phyloP scores from a whole-genome alignment of 1,140 invertebrate genomes.

The Drosophila littoralis region DNA sequence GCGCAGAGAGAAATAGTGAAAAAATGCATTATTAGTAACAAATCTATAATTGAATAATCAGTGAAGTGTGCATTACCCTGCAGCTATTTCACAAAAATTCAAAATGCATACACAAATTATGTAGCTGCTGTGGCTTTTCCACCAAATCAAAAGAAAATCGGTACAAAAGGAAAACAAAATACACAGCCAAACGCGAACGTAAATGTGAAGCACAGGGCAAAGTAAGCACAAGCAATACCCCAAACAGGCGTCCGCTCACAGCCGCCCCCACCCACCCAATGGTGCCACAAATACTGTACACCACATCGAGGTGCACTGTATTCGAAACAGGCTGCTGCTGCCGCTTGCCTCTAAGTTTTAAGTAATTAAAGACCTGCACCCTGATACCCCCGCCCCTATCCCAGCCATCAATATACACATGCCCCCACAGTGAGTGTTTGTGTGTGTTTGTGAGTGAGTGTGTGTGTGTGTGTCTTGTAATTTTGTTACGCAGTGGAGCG shows the following conservation, averaged over 20 bases:
- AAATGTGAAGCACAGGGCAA: conserved; percentile 64
- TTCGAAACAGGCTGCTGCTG: conserved; percentile 42
- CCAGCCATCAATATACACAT: conserved; percentile 11
- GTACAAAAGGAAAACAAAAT: conserved; percentile 70
- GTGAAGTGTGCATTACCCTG: conserved; percentile 34
- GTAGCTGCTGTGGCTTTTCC: conserved; percentile 35
- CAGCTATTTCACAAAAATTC: conserved; percentile 27
- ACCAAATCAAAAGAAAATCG: conserved; percentile 53
- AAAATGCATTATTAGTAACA: conserved; percentile 42
- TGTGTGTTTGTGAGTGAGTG: conserved; percentile 6
- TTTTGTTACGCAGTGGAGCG: conserved; percentile 78
- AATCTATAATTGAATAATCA: conserved; percentile 18
- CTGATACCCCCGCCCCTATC: conserved; percentile 3
- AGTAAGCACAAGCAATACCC: conserved; percentile 68
- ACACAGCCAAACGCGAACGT: conserved; percentile 68
- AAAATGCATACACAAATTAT: conserved; percentile 30
- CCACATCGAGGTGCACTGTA: conserved; percentile 34
- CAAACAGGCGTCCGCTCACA: conserved; percentile 13
- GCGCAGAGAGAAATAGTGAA: conserved; percentile 27
- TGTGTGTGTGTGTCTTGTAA: conserved; percentile 58
- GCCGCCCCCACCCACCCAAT: conserved; percentile 1
- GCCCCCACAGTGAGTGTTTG: conserved; percentile 10
- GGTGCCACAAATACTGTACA: conserved; percentile 32
- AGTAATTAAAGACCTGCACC: conserved; percentile 63
- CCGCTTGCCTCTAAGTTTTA: conserved; percentile 40